These are phyloP conservation scores for Drosophila phalerata DNA, from an alignment of 2,888 invertebrate species.

Conservation along the genomic window DNA sequence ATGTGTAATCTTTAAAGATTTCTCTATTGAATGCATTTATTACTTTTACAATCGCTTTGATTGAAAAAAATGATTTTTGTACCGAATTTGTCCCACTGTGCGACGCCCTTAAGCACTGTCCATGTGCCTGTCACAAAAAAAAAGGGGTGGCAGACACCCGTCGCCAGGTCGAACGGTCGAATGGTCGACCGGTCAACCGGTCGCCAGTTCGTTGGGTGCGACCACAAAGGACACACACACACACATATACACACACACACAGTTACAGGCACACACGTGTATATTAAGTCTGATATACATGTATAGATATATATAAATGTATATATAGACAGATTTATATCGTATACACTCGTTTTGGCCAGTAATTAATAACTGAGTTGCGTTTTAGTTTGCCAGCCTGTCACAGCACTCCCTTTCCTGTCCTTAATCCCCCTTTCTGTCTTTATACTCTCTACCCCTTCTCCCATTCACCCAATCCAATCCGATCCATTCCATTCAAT, in stretches of 20 bases:
- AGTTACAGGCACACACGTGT: slow-evolving; percentile 26
- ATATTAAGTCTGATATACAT: slow-evolving; percentile 48
- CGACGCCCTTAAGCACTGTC: slow-evolving; percentile 6
- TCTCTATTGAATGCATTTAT: too few species aligned
- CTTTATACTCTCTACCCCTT: too few species aligned
- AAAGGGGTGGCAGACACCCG: slow-evolving; percentile 19
- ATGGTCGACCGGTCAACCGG: background rate
- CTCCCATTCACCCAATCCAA: background rate
- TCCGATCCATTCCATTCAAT: background rate
- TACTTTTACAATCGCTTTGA: too few species aligned
- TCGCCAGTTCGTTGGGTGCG: slow-evolving; percentile 21
- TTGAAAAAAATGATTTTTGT: too few species aligned
- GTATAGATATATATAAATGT: slow-evolving; percentile 10
- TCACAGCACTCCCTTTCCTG: background rate
- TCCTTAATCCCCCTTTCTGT: background rate
- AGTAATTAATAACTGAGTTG: slow-evolving; percentile 58
- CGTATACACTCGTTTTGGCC: slow-evolving; percentile 31
- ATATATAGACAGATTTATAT: slow-evolving; percentile 36
- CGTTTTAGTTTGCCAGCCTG: slow-evolving; percentile 35
- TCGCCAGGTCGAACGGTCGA: background rate
- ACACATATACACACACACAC: slow-evolving; percentile 16
- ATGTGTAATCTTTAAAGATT: too few species aligned
- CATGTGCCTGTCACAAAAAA: slow-evolving; percentile 4
- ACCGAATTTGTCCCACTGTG: too few species aligned
- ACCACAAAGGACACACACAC: slow-evolving; percentile 27